These are phyloP conservation scores for Hydrocynus forskahlii DNA, from an alignment of 2,797 vertebrate species.

Conservation along the genomic window DNA sequence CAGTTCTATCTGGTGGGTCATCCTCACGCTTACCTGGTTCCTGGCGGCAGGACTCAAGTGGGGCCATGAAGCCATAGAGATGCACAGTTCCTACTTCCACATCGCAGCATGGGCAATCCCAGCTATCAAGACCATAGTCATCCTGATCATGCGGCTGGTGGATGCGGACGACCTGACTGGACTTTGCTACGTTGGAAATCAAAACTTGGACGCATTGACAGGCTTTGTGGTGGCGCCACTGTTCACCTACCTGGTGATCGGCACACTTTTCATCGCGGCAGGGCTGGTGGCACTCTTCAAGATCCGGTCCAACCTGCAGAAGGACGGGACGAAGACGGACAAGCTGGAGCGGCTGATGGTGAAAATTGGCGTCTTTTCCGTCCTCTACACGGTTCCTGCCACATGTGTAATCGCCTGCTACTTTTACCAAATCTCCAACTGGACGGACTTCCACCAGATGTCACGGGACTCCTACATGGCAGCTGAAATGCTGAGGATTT, in stretches of 20 bases:
- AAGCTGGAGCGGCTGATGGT: constrained; percentile 98
- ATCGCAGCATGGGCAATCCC: constrained; percentile 99
- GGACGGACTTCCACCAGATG: constrained; percentile 87
- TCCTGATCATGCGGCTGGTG: constrained; percentile 96
- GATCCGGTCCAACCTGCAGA: constrained; percentile 97
- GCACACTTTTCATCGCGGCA: constrained; percentile 95
- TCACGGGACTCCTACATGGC: constrained; percentile 92
- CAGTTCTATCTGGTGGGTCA: constrained; percentile 99
- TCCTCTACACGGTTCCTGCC: constrained; percentile 95
- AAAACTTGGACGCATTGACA: constrained; percentile 93
- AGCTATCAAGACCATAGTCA: constrained; percentile 95
- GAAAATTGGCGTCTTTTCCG: constrained; percentile 97
- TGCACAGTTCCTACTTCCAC: constrained; percentile 99
- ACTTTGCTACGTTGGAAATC: constrained; percentile 95
- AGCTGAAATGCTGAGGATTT: constrained; percentile 97
- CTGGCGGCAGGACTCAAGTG: constrained; percentile 96
- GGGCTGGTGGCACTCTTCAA: constrained; percentile 97
- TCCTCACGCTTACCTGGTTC: constrained; percentile 97
- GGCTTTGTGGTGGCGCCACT: constrained; percentile 96
- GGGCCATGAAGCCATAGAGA: constrained; percentile 98
- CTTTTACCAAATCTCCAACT: constrained; percentile 96
- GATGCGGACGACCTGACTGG: constrained; percentile 95
- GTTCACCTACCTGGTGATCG: constrained; percentile 94
- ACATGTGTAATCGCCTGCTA: constrained; percentile 97
- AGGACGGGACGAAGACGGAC: constrained; percentile 98